Base-by-base conservation (phyloP, 2,797 vertebrate genomes). In the Melanotaenia maccullochi region DNA sequence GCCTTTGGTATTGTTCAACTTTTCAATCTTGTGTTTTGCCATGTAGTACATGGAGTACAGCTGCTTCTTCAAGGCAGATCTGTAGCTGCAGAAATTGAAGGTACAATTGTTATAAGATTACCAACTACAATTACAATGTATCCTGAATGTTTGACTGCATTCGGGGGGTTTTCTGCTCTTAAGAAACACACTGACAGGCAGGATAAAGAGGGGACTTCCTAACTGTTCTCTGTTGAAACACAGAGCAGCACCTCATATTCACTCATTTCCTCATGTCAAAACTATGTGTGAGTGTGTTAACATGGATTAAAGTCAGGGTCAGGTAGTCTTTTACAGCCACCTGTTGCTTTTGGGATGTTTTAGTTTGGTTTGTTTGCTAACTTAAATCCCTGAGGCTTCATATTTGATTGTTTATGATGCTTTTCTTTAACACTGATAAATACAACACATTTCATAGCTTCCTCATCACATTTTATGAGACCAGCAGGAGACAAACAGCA, bases 401-500 rank as follows among this genome's bases (percentile, higher is more conserved):
- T 56, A 28, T 65, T 28, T 55, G 28, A 70, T 73, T 22, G 28
- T 68, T 81, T 56, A 63, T 64, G 69, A 67, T 18, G 1, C 7
- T 44, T 75, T 73, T 75, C 44, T 65, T 65, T 24, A 12, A 75
- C 38, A 30, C 49, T 44, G 64, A 18, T 51, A 52, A 71, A 81
- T 18, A 28, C 49, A 44, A 30, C 22, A 3, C 0, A 1, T 25
- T 55, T 44, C 22, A 30, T 24, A 22, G 51, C 55, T 20, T 42
- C 49, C 47, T 68, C 68, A 60, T 76, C 82, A 68, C 24, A 22
- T 71, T 78, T 85, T 74, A 81, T 57, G 65, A 61, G 75, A 13
- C 54, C 58, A 56, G 67, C 62, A 28, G 68, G 66, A 72, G 68
- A 62, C 78, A 79, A 82, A 75, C 85, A 52, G 73, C 76, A 69